A percentile compares a stretch with the other conserved stretches of the same genome.
These are phyloP conservation scores for Tyria jacobaeae DNA, from an alignment of 2,888 invertebrate species.

Conservation along the genomic window DNA sequence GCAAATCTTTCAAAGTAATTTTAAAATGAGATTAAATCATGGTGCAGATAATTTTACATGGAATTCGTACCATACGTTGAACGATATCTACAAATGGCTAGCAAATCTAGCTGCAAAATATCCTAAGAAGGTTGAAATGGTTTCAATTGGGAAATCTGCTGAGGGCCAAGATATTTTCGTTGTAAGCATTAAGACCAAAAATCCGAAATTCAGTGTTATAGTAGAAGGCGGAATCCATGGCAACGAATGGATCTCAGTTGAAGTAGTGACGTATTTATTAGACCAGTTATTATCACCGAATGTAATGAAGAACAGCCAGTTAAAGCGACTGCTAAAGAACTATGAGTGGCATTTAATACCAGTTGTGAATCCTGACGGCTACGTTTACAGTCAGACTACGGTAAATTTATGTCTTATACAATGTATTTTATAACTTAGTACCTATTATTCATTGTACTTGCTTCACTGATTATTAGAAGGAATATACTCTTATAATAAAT, in stretches of 20 bases:
- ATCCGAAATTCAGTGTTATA: slow-evolving; percentile 76
- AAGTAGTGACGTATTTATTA: slow-evolving; percentile 87
- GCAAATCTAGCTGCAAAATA: slow-evolving; percentile 73
- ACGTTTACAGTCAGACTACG: slow-evolving; percentile 43
- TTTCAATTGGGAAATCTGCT: slow-evolving; percentile 72
- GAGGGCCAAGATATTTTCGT: slow-evolving; percentile 77
- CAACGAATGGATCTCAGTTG: slow-evolving; percentile 90
- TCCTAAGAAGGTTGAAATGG: slow-evolving; percentile 68
- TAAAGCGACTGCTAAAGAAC: slow-evolving; percentile 71
- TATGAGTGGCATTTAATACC: slow-evolving; percentile 91
- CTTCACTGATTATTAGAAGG: too few species aligned
- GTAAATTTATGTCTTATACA: slow-evolving; percentile 30
- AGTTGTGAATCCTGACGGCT: slow-evolving; percentile 89
- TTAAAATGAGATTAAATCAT: slow-evolving; percentile 44
- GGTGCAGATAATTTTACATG: slow-evolving; percentile 74
- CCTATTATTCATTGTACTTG: too few species aligned
- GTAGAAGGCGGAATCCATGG: slow-evolving; percentile 89
- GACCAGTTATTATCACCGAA: slow-evolving; percentile 76
- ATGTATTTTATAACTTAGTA: background rate
- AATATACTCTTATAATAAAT: too few species aligned
- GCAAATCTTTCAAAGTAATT: slow-evolving; percentile 56
- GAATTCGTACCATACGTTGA: slow-evolving; percentile 85
- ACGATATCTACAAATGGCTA: slow-evolving; percentile 88
- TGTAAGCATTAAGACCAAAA: slow-evolving; percentile 47
- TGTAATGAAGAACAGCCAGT: slow-evolving; percentile 63